These are phyloP conservation scores for Remorina albescens DNA, from an alignment of 2,797 vertebrate genomes.

Conservation along the genomic window DNA sequence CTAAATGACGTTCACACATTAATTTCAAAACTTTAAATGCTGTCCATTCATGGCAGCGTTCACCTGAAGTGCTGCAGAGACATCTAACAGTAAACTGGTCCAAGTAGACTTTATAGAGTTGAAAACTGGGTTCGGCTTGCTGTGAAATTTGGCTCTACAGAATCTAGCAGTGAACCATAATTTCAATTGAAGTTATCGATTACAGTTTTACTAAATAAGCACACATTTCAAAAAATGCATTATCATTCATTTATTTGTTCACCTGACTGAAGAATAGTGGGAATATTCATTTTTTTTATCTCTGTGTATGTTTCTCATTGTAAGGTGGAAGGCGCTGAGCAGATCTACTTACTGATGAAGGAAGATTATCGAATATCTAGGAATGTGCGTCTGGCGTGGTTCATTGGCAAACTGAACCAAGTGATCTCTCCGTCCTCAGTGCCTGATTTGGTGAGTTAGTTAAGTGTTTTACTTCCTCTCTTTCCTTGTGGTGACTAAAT, in stretches of 20 bases:
- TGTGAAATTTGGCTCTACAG: neutral
- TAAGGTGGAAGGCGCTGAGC: constrained; percentile 96
- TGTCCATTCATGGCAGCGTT: neutral
- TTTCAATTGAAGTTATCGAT: neutral
- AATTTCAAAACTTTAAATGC: neutral
- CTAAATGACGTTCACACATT: too few relatives aligned
- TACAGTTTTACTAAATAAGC: neutral
- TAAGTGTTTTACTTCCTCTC: too few relatives aligned
- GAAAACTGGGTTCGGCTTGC: too few relatives aligned
- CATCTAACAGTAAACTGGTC: neutral
- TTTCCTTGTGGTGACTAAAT: neutral
- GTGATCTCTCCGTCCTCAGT: constrained; percentile 88
- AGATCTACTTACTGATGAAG: constrained; percentile 96
- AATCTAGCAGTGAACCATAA: neutral
- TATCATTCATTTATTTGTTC: too few relatives aligned
- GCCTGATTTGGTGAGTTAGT: constrained; percentile 89
- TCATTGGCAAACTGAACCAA: constrained; percentile 93
- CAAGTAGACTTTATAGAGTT: neutral
- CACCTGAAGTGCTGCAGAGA: too few relatives aligned
- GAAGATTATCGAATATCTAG: constrained; percentile 96
- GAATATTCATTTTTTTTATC: neutral
- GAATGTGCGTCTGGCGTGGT: constrained; percentile 97
- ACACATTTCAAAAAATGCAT: neutral
- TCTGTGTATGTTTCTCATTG: neutral
- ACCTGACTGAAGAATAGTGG: too few relatives aligned